Evolutionary conservation across 1,140 invertebrate species (phyloP).

Genomic region (Drosophila ohnishii): DNA sequence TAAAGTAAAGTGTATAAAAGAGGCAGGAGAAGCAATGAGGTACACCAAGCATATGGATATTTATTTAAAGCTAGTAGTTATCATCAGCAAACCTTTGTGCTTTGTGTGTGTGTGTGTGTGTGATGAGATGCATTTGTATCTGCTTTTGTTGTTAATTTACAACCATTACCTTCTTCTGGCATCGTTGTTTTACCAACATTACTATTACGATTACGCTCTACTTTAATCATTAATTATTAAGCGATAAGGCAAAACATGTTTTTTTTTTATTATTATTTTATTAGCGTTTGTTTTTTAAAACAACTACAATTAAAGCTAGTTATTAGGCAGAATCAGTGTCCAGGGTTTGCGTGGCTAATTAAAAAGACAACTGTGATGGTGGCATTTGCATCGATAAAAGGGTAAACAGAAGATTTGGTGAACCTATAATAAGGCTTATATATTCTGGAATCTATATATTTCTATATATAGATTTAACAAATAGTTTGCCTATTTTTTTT

Average conservation of each 20-base stretch:
- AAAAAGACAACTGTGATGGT: not conserved
- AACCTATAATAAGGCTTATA: no score
- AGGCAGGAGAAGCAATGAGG: not conserved
- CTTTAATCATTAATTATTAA: constrained; percentile 13
- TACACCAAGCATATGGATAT: constrained; percentile 10
- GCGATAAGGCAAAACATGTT: not conserved
- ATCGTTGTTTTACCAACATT: constrained; percentile 46
- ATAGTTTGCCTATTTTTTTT: not conserved
- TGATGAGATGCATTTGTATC: constrained; percentile 31
- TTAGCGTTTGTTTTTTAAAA: not conserved
- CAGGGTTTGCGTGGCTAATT: constrained; percentile 6
- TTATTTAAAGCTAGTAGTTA: constrained; percentile 21
- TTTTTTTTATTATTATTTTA: constrained; percentile 13
- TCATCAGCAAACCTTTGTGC: constrained; percentile 10
- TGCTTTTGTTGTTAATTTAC: constrained; percentile 44
- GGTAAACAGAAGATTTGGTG: not conserved
- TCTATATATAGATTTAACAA: not conserved
- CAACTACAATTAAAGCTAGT: constrained; percentile 14
- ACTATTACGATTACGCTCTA: constrained; percentile 27
- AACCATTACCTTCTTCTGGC: constrained; percentile 26
- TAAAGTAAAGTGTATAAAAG: constrained; percentile 18
- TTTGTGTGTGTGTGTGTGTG: not conserved
- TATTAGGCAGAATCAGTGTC: not conserved
- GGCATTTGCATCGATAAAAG: not conserved
- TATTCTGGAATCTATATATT: no score